Conservation (phyloP, 2,113 vertebrate genomes). For the Xenopus borealis region DNA sequence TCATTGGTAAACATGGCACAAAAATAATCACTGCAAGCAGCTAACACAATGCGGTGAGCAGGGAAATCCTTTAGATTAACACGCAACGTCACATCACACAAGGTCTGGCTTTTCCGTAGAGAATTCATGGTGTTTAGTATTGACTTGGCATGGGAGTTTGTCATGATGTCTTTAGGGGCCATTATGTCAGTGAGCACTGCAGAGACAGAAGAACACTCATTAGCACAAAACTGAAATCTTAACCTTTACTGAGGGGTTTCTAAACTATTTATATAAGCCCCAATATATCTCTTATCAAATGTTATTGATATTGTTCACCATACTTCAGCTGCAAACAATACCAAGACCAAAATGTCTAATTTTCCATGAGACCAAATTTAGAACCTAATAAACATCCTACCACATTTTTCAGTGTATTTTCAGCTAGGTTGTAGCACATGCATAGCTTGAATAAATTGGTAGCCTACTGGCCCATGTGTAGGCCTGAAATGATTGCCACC, state of each 20-base stretch:
- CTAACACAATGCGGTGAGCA: slow-evolving; percentile 93
- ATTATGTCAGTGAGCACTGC: slow-evolving; percentile 64
- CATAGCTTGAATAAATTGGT: too few relatives aligned
- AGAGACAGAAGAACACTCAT: background rate
- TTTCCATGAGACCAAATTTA: too few relatives aligned
- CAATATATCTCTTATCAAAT: too few relatives aligned
- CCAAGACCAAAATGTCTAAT: too few relatives aligned
- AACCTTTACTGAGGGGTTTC: background rate
- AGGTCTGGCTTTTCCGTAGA: slow-evolving; percentile 92
- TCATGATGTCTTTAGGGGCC: slow-evolving; percentile 99
- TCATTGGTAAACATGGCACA: slow-evolving; percentile 99
- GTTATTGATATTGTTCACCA: too few relatives aligned
- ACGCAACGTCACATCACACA: slow-evolving; percentile 93
- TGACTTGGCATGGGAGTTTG: slow-evolving; percentile 96
- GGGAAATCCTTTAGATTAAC: slow-evolving; percentile 94
- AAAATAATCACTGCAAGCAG: slow-evolving; percentile 97
- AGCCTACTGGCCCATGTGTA: too few relatives aligned
- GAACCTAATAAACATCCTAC: too few relatives aligned
- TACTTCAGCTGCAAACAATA: too few relatives aligned
- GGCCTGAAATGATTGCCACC: too few relatives aligned
- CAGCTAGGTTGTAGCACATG: too few relatives aligned
- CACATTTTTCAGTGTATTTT: too few relatives aligned
- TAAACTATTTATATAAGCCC: background rate
- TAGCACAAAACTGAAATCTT: background rate
- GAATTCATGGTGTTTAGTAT: slow-evolving; percentile 98